A percentile compares a stretch with the other conserved stretches of the same genome.
Evolutionary conservation across 2,888 invertebrate species (phyloP).

Genomic region (Limnephilus auricula): DNA sequence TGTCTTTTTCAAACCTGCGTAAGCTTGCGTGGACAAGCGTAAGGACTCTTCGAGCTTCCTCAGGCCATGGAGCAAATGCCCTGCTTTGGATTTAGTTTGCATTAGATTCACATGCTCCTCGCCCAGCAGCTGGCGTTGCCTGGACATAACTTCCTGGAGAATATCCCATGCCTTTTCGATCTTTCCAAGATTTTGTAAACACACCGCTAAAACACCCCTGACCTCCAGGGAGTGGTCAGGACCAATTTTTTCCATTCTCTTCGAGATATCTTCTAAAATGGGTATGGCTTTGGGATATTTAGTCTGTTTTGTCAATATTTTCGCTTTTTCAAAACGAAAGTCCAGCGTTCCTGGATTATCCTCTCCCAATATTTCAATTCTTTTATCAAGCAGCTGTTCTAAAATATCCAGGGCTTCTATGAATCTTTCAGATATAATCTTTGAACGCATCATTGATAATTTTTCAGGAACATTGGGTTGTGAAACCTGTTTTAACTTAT

Average conservation of each 20-base stretch:
- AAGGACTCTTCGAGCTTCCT: background rate
- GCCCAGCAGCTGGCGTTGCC: background rate
- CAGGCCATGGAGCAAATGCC: background rate
- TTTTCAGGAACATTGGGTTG: background rate
- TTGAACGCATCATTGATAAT: no score
- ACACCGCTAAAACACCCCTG: background rate
- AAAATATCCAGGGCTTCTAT: background rate
- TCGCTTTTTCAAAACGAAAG: background rate
- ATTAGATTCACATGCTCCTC: background rate
- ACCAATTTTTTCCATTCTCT: background rate
- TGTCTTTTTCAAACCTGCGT: background rate
- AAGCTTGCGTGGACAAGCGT: background rate
- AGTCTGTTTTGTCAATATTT: background rate
- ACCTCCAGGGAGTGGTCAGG: background rate
- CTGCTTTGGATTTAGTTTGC: background rate
- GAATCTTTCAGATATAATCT: background rate
- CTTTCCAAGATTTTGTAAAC: background rate
- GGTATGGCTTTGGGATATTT: constrained; percentile 22
- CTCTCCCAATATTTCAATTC: constrained; percentile 17
- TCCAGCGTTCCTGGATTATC: constrained; percentile 35
- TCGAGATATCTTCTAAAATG: background rate
- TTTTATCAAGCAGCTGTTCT: background rate
- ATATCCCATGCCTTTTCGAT: background rate
- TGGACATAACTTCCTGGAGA: background rate
- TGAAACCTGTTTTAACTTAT: background rate